Conservation (phyloP, 2,113 vertebrate species). For the Ptyas mucosa region DNA sequence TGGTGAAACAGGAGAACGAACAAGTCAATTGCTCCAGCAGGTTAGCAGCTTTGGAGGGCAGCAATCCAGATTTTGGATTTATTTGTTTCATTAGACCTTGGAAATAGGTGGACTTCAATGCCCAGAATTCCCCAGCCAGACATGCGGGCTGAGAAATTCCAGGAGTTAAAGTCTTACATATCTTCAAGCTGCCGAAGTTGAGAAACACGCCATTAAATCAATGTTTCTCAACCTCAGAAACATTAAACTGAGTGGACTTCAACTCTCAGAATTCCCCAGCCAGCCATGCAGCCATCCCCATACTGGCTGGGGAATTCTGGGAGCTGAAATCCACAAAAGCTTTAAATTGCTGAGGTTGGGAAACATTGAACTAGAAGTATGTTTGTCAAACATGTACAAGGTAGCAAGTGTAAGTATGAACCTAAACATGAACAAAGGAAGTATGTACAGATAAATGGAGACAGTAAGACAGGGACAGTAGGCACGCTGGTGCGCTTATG, state of each 20-base stretch:
- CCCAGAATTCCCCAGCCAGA: background rate
- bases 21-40: slow-evolving; percentile 79
- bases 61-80: background rate
- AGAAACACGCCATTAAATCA: too few relatives aligned
- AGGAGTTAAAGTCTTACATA: too few relatives aligned
- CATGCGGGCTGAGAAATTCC: too few relatives aligned
- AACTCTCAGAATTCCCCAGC: background rate
- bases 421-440: too few relatives aligned
- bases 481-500: too few relatives aligned
- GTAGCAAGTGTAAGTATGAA: too few relatives aligned
- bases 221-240: too few relatives aligned
- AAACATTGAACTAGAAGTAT: background rate
- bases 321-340: background rate
- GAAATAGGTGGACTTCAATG: background rate
- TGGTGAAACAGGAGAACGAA: slow-evolving; percentile 67
- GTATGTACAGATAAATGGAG: too few relatives aligned
- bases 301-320: background rate
- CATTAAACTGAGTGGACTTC: too few relatives aligned
- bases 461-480: too few relatives aligned
- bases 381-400: too few relatives aligned
- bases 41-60: slow-evolving; percentile 49
- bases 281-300: background rate
- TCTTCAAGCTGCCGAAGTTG: too few relatives aligned
- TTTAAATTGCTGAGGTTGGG: background rate
- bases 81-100: background rate